These are phyloP conservation scores for Ctenoplectra terminalis DNA, from an alignment of 1,140 invertebrate genomes.

Conservation along the genomic window DNA sequence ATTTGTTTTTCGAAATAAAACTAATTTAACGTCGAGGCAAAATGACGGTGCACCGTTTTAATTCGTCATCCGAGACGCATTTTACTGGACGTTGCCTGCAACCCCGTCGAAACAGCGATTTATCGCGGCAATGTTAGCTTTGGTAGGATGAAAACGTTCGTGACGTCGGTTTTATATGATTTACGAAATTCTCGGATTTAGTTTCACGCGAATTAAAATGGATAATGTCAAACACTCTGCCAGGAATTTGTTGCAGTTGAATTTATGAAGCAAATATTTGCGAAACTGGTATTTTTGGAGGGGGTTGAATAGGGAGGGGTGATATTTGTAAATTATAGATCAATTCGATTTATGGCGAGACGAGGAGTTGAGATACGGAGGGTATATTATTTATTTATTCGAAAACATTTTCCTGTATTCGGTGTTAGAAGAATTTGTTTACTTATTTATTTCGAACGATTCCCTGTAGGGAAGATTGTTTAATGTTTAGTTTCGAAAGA, in stretches of 20 bases:
- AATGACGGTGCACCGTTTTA: not conserved
- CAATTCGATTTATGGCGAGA: not conserved
- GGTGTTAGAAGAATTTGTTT: too few relatives aligned
- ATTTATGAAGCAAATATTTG: not conserved
- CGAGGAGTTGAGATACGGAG: too few relatives aligned
- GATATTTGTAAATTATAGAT: too few relatives aligned
- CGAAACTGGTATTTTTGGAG: not conserved
- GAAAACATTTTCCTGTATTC: too few relatives aligned
- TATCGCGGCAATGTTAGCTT: not conserved
- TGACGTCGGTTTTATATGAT: not conserved
- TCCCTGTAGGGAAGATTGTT: too few relatives aligned
- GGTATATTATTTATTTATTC: too few relatives aligned
- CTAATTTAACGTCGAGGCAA: not conserved
- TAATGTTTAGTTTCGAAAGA: too few relatives aligned
- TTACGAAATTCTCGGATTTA: not conserved
- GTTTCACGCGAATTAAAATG: not conserved
- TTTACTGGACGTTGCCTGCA: not conserved
- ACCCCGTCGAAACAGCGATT: not conserved
- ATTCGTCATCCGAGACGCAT: not conserved
- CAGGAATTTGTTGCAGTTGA: not conserved
- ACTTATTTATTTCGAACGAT: too few relatives aligned
- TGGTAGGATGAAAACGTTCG: too few relatives aligned
- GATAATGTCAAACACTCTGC: not conserved
- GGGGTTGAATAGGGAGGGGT: too few relatives aligned
- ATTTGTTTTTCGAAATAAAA: constrained; percentile 8